Conservation (phyloP, 2,797 vertebrate species). For the Etheostoma perlongum region DNA sequence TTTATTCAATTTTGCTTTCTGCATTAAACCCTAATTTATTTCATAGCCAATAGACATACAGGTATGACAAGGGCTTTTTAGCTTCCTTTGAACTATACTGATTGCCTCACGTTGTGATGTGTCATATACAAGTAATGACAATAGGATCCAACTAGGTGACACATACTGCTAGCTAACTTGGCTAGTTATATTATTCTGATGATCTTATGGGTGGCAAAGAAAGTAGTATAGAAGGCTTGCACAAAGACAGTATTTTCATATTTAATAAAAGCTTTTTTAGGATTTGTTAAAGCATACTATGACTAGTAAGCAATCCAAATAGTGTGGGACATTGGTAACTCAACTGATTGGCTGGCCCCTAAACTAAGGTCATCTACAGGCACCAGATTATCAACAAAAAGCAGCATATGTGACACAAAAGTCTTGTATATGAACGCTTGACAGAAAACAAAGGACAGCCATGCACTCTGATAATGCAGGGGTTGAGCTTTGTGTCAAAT, state of each 20-base stretch:
- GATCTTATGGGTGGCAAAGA: neutral
- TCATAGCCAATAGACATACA: neutral
- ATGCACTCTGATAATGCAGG: neutral
- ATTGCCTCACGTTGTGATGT: neutral
- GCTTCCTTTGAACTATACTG: neutral
- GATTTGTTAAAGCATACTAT: neutral
- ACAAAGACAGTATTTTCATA: neutral
- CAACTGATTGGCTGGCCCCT: neutral
- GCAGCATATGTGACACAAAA: conserved; percentile 10
- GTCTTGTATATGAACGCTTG: neutral
- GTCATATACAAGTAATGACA: neutral
- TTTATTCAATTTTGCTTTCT: neutral
- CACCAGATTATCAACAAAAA: conserved; percentile 31
- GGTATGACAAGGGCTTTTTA: neutral
- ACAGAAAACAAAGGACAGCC: conserved; percentile 1
- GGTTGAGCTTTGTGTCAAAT: neutral
- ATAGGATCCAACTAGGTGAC: neutral
- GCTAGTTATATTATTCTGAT: neutral
- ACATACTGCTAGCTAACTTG: neutral
- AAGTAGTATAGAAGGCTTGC: neutral
- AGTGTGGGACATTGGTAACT: neutral
- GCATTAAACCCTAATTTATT: neutral
- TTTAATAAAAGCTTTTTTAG: neutral
- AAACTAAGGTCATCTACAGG: conserved; percentile 4
- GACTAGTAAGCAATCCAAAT: neutral